These are phyloP conservation scores for Andrena fulva DNA, from an alignment of 2,888 invertebrate species.

Conservation along the genomic window DNA sequence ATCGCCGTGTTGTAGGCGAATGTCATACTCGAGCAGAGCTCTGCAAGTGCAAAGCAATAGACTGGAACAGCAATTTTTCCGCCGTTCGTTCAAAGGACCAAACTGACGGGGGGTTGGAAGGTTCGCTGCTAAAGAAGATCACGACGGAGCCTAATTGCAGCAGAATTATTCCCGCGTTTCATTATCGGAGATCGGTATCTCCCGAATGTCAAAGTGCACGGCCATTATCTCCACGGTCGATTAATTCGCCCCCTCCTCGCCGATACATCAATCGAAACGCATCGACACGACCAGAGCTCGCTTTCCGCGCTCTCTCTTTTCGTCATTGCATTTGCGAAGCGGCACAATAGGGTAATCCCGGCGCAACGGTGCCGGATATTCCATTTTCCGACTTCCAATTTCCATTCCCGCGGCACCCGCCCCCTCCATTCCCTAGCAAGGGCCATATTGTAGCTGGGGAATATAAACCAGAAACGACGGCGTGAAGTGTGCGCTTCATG, in stretches of 20 bases:
- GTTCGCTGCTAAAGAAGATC: slow-evolving; percentile 21
- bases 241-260: slow-evolving; percentile 27
- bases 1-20: too few relatives aligned
- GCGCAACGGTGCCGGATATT: slow-evolving; percentile 21
- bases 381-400: slow-evolving; percentile 25
- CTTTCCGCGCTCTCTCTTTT: slow-evolving; percentile 33
- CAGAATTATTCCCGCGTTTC: slow-evolving; percentile 50
- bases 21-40: too few relatives aligned
- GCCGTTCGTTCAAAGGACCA: too few relatives aligned
- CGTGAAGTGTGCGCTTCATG: neutral
- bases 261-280: slow-evolving; percentile 44
- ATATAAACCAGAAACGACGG: slow-evolving; percentile 42
- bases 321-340: slow-evolving; percentile 17
- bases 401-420: slow-evolving; percentile 18
- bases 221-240: slow-evolving; percentile 43
- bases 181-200: neutral
- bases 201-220: slow-evolving; percentile 10
- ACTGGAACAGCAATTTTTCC: too few relatives aligned
- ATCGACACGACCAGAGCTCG: neutral
- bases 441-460: slow-evolving; percentile 19
- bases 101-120: neutral
- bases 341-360: slow-evolving; percentile 36
- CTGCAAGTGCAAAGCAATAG: too few relatives aligned
- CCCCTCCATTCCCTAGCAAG: neutral
- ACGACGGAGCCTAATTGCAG: slow-evolving; percentile 22